Conservation (phyloP, 2,888 invertebrate species). For the Trileptium ribeirensis region DNA sequence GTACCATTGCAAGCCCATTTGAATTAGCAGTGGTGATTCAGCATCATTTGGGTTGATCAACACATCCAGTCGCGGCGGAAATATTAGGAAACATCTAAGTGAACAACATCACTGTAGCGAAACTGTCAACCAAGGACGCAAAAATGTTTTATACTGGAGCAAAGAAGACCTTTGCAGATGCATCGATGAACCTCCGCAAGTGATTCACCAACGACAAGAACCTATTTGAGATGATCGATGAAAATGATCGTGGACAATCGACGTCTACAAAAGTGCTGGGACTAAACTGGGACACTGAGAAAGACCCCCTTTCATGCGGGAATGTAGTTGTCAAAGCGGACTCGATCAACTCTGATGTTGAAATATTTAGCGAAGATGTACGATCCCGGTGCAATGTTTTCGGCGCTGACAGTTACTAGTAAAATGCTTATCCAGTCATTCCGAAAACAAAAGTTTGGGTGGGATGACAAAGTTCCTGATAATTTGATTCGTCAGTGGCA, state of each 20-base stretch:
- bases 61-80: neutral
- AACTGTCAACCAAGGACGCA: neutral
- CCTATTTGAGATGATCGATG: neutral
- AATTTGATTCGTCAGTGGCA: neutral
- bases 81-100: neutral
- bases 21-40: slow-evolving; percentile 30
- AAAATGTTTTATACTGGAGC: neutral
- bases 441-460: neutral
- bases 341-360: too few species aligned
- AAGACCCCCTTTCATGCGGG: neutral
- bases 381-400: neutral
- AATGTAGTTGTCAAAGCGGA: neutral
- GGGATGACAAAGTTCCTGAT: neutral
- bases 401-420: neutral
- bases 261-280: neutral
- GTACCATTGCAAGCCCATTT: slow-evolving; percentile 31
- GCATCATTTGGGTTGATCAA: slow-evolving; percentile 9
- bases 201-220: neutral
- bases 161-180: neutral
- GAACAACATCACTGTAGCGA: neutral
- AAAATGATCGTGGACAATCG: neutral
- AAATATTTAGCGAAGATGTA: neutral
- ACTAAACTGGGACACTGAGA: neutral
- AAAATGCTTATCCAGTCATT: slow-evolving; percentile 2
- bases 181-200: slow-evolving; percentile 1